Conservation (phyloP, 2,888 invertebrate genomes). For the Dicyrtoma fusca region DNA sequence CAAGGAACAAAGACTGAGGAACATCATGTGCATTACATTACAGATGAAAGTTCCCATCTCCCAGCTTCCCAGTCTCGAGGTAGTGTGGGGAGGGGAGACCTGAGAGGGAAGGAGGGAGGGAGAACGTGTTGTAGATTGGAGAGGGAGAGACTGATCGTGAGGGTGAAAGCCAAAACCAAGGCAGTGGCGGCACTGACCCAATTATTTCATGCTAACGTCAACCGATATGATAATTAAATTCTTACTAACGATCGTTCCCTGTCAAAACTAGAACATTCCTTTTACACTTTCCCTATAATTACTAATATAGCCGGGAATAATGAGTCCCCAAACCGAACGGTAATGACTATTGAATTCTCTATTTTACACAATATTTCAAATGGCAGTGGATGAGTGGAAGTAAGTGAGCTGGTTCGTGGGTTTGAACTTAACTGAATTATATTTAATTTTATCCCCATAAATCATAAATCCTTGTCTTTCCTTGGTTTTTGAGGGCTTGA, state of each 20-base stretch:
- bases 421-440: too few species aligned
- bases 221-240: slow-evolving; percentile 19
- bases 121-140: background rate
- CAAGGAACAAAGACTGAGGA: background rate
- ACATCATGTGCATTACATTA: background rate
- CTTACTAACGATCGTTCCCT: slow-evolving; percentile 15
- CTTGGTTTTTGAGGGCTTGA: too few species aligned
- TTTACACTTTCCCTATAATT: slow-evolving; percentile 5
- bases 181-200: slow-evolving; percentile 1
- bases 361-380: too few species aligned
- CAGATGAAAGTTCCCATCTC: background rate
- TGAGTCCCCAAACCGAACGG: too few species aligned
- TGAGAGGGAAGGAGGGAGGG: background rate
- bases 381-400: too few species aligned
- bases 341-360: too few species aligned
- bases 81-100: background rate
- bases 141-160: background rate
- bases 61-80: background rate
- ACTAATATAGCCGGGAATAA: too few species aligned
- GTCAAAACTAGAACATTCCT: slow-evolving; percentile 16
- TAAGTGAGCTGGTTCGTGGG: too few species aligned
- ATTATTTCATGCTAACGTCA: slow-evolving; percentile 21
- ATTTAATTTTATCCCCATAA: too few species aligned
- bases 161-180: background rate
- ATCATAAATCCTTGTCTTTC: too few species aligned